A percentile compares a stretch with the other conserved stretches of the same genome.
These are phyloP conservation scores for Sinocyclocheilus maitianheensis DNA, from an alignment of 2,113 vertebrate genomes.

Conservation along the genomic window DNA sequence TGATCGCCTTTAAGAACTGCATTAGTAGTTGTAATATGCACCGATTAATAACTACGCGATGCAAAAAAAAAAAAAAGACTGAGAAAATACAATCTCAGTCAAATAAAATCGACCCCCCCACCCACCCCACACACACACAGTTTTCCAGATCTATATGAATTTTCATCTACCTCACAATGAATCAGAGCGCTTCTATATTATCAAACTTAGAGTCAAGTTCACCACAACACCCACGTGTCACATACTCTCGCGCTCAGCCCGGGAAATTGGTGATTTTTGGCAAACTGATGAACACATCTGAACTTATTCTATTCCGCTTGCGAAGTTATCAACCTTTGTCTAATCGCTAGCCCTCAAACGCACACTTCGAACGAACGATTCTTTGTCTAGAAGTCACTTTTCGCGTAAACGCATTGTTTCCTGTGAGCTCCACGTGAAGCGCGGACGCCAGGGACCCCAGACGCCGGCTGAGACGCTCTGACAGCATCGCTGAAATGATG, in stretches of 20 bases:
- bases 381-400: neutral
- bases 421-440: constrained; percentile 73
- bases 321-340: neutral
- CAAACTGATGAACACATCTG: constrained; percentile 16
- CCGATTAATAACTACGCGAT: neutral
- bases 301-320: constrained; percentile 2
- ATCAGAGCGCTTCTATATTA: neutral
- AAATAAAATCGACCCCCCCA: no score
- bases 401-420: constrained; percentile 56
- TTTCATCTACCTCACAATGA: neutral
- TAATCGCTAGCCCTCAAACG: neutral
- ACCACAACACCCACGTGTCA: constrained; percentile 54
- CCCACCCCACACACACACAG: neutral
- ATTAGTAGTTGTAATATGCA: neutral
- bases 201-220: constrained; percentile 22
- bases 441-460: constrained; percentile 63
- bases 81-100: no score
- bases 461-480: constrained; percentile 66
- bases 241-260: neutral
- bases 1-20: neutral
- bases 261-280: constrained; percentile 36
- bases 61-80: neutral
- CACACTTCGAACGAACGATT: no score
- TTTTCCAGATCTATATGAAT: neutral
- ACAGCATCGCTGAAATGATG: constrained; percentile 49